These are phyloP conservation scores for Bombyx mandarina DNA, from an alignment of 1,140 invertebrate species.

Conservation along the genomic window DNA sequence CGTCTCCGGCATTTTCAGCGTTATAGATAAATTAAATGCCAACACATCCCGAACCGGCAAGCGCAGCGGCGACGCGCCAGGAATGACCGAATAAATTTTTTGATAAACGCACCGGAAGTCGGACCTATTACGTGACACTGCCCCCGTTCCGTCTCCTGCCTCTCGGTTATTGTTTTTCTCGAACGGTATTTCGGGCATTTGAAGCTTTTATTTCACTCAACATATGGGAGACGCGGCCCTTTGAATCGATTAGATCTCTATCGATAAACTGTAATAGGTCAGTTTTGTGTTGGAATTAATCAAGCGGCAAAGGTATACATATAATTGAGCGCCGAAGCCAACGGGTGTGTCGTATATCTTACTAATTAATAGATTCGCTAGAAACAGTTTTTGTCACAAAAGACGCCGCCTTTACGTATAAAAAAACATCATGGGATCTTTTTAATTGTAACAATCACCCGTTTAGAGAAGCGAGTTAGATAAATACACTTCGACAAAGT, in stretches of 20 bases:
- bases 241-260: slow-evolving; percentile 61
- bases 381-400: slow-evolving; percentile 54
- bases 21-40: slow-evolving; percentile 68
- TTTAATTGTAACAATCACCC: slow-evolving; percentile 19
- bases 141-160: slow-evolving; percentile 46
- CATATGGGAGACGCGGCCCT: slow-evolving; percentile 51
- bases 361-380: slow-evolving; percentile 67
- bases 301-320: slow-evolving; percentile 59
- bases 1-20: slow-evolving; percentile 54
- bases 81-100: slow-evolving; percentile 67
- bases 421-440: slow-evolving; percentile 28
- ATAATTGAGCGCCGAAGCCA: slow-evolving; percentile 49
- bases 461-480: slow-evolving; percentile 13
- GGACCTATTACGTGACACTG: slow-evolving; percentile 58
- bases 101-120: slow-evolving; percentile 63
- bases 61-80: slow-evolving; percentile 39
- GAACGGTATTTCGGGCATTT: slow-evolving; percentile 46
- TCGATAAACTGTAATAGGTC: slow-evolving; percentile 62
- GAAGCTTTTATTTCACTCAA: slow-evolving; percentile 33
- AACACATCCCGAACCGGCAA: slow-evolving; percentile 43
- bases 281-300: slow-evolving; percentile 66
- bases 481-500: slow-evolving; percentile 4
- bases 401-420: slow-evolving; percentile 33
- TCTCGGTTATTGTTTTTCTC: slow-evolving; percentile 59
- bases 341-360: slow-evolving; percentile 55